Evolutionary conservation across 2,888 invertebrate genomes (phyloP).

Genomic region (Cerastoderma edule): DNA sequence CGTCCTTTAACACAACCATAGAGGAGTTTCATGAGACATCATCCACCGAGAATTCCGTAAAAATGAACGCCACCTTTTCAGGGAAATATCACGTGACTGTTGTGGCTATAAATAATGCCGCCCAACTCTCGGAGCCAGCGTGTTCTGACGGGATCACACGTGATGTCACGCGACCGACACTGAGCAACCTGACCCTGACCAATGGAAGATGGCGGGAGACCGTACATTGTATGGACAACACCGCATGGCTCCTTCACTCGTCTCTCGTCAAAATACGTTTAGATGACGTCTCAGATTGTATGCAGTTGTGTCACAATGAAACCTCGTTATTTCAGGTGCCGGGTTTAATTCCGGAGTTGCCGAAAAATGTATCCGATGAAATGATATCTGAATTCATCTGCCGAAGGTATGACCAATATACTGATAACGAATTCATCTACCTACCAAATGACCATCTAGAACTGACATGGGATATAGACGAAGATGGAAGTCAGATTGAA

Average conservation of each 20-base stretch:
- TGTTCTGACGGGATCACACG: conserved; percentile 72
- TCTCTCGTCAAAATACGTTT: conserved; percentile 44
- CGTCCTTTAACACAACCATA: background rate
- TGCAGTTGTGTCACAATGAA: conserved; percentile 19
- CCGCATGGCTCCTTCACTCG: conserved; percentile 45
- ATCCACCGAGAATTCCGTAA: conserved; percentile 22
- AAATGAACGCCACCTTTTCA: conserved; percentile 30
- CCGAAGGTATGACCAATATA: conserved; percentile 11
- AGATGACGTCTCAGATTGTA: conserved; percentile 20
- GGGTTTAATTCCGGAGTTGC: conserved; percentile 17
- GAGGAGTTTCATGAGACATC: conserved; percentile 7
- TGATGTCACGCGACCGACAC: conserved; percentile 58
- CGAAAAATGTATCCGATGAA: conserved; percentile 11
- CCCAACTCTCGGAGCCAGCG: conserved; percentile 64
- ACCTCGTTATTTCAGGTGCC: background rate
- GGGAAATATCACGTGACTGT: conserved; percentile 47
- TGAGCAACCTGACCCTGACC: conserved; percentile 52
- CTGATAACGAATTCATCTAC: conserved; percentile 33
- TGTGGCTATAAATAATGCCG: conserved; percentile 70
- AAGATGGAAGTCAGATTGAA: conserved; percentile 61
- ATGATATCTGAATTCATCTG: conserved; percentile 40
- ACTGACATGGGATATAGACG: conserved; percentile 54
- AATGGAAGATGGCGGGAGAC: conserved; percentile 46
- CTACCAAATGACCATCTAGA: conserved; percentile 57
- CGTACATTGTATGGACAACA: conserved; percentile 46